These are phyloP conservation scores for Anthoscopus minutus DNA, from an alignment of 2,113 vertebrate species.

Conservation along the genomic window DNA sequence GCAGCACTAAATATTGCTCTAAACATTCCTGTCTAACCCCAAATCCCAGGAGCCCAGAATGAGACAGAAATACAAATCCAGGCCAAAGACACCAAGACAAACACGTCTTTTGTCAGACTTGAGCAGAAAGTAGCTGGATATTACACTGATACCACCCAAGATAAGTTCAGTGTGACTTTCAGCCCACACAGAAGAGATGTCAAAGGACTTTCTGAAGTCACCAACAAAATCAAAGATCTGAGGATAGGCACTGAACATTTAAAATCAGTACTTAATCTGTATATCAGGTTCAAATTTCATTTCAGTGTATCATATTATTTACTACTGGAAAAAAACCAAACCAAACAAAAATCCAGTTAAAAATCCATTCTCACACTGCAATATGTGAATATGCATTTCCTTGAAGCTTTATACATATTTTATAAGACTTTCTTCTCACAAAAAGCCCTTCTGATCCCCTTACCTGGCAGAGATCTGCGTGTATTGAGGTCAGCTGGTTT, in stretches of 20 bases:
- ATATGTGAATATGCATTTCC: not conserved
- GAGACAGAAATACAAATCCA: conserved; percentile 5
- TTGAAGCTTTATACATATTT: not conserved
- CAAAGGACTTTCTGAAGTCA: not conserved
- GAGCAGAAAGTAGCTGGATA: not conserved
- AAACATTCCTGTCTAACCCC: not conserved
- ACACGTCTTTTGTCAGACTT: not conserved
- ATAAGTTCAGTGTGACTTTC: not conserved
- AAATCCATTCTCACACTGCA: not conserved
- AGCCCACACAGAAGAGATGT: not conserved
- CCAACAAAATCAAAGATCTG: not conserved
- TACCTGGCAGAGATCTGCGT: conserved; percentile 98
- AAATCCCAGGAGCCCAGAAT: conserved; percentile 10
- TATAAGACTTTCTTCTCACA: not conserved
- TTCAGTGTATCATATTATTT: not conserved
- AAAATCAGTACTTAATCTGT: not conserved
- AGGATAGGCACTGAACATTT: not conserved
- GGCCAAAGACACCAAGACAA: not conserved
- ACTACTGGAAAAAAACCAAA: not conserved
- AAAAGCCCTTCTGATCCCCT: not conserved
- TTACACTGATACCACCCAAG: not conserved
- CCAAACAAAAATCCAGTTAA: not conserved
- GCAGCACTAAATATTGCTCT: not conserved
- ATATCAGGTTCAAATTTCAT: not conserved
- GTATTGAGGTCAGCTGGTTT: conserved; percentile 99